These are phyloP conservation scores for Thalassarche chlororhynchos DNA, from an alignment of 2,113 vertebrate genomes.

Conservation along the genomic window DNA sequence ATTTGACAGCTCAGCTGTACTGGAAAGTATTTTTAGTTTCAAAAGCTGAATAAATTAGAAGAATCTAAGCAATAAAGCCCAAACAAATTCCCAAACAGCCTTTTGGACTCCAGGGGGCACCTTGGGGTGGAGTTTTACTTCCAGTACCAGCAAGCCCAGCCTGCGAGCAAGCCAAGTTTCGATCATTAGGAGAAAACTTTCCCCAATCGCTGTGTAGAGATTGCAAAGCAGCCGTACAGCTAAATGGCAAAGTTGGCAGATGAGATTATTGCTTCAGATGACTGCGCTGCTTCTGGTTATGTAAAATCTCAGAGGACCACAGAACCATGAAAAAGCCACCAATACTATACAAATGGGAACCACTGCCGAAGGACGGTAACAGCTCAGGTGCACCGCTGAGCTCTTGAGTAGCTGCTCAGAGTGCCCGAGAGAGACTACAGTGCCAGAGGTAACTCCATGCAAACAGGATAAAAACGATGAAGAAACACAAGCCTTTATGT, in stretches of 20 bases:
- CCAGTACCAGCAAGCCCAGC: not conserved
- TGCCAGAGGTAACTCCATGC: not conserved
- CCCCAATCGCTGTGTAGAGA: accelerated
- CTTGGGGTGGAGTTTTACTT: not conserved
- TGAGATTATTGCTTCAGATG: not conserved
- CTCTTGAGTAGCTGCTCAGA: not conserved
- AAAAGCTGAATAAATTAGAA: not conserved
- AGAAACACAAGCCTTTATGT: too few relatives aligned
- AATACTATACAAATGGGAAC: not conserved
- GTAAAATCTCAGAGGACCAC: not conserved
- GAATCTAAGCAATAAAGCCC: not conserved
- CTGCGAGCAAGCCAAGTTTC: not conserved
- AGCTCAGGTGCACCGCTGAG: not conserved
- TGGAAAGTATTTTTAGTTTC: not conserved
- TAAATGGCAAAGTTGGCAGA: not conserved
- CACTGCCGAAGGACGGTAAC: not conserved
- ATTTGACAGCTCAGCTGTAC: not conserved
- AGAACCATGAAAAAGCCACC: not conserved
- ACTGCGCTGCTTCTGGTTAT: not conserved
- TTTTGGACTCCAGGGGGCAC: not conserved
- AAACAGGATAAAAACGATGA: not conserved
- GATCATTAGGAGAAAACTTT: not conserved
- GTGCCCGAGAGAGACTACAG: not conserved
- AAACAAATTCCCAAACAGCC: not conserved
- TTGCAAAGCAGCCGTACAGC: accelerated